Percentiles rank a stretch among this genome's conserved stretches.
These are phyloP conservation scores for Ceratothoa steindachneri DNA, from an alignment of 2,888 invertebrate genomes.

Conservation along the genomic window DNA sequence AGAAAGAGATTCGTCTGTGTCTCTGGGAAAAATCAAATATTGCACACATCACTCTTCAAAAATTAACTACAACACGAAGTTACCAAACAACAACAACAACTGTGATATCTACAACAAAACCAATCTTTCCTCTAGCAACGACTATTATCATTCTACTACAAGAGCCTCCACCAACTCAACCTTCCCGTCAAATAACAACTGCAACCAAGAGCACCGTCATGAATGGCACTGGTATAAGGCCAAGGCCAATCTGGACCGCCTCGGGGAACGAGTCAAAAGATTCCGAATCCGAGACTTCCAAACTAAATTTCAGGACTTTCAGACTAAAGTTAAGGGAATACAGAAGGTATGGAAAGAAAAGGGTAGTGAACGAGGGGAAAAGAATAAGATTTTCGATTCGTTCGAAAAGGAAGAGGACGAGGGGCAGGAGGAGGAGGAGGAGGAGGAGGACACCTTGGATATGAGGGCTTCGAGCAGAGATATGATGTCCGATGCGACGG, in stretches of 20 bases:
- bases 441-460: too few species aligned
- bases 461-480: too few species aligned
- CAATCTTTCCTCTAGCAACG: too few species aligned
- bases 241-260: neutral
- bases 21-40: neutral
- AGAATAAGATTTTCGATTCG: neutral
- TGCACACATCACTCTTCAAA: neutral
- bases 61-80: neutral
- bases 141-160: too few species aligned
- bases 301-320: neutral
- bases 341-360: neutral
- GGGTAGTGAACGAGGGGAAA: neutral
- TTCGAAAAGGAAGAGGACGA: neutral
- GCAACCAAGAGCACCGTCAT: too few species aligned
- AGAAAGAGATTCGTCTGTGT: neutral
- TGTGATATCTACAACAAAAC: neutral
- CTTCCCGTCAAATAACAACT: too few species aligned
- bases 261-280: neutral
- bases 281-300: neutral
- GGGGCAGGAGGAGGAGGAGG: neutral
- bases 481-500: too few species aligned
- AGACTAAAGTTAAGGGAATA: neutral
- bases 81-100: neutral
- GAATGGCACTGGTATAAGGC: neutral
- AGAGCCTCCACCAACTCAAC: too few species aligned